Conservation (phyloP, 1,140 invertebrate genomes). For the Dendroctonus valens region DNA sequence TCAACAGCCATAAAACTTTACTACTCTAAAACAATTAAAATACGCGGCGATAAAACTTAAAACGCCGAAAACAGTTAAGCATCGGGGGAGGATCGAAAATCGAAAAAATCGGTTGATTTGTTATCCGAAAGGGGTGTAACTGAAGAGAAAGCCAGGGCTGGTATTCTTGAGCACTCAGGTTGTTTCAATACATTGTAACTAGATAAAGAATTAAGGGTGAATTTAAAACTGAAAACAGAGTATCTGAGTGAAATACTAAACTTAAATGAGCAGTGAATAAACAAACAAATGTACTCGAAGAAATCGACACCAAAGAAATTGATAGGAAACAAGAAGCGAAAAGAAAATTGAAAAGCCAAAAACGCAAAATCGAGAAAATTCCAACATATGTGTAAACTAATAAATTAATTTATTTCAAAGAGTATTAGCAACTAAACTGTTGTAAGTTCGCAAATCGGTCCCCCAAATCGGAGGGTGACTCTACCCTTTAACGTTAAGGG, state of each 20-base stretch:
- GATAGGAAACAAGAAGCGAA: neutral
- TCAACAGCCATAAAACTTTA: constrained; percentile 25
- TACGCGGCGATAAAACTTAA: constrained; percentile 26
- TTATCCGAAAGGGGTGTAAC: constrained; percentile 23
- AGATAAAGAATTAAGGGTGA: too few species aligned
- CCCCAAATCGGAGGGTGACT: constrained; percentile 2
- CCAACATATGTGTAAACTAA: neutral
- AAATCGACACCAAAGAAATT: too few species aligned
- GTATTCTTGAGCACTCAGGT: constrained; percentile 6
- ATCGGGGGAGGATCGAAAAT: constrained; percentile 30
- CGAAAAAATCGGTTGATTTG: constrained; percentile 34
- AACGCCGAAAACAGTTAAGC: constrained; percentile 29
- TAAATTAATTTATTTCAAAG: neutral
- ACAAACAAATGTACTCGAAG: too few species aligned
- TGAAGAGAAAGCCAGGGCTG: constrained; percentile 3
- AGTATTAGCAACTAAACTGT: too few species aligned
- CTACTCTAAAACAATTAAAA: constrained; percentile 34
- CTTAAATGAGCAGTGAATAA: too few species aligned
- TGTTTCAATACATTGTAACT: too few species aligned
- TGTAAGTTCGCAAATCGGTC: neutral
- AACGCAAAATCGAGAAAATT: neutral
- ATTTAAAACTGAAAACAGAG: too few species aligned
- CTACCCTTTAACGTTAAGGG: constrained; percentile 21
- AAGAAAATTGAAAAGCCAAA: neutral
- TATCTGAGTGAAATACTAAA: too few species aligned